Percentiles rank a stretch among this genome's conserved stretches.
Evolutionary conservation across 2,888 invertebrate species (phyloP).

Genomic region (Morpho achilles): DNA sequence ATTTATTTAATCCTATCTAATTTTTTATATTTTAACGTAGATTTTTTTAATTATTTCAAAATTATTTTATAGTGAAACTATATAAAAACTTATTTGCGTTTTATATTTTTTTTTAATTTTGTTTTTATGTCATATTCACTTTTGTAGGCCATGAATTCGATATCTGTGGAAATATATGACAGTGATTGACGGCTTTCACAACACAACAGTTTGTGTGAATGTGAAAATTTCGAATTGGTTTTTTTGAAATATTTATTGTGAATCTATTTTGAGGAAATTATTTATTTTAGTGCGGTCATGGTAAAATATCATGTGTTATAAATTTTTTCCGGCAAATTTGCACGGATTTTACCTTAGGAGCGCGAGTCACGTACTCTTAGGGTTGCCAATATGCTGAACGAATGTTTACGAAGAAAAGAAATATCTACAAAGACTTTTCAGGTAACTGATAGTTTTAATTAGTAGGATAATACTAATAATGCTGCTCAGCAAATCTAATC

Average conservation of each 20-base stretch:
- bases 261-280: slow-evolving; percentile 74
- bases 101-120: too few species aligned
- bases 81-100: too few species aligned
- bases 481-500: too few species aligned
- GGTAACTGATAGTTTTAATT: slow-evolving; percentile 39
- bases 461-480: neutral
- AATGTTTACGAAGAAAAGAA: slow-evolving; percentile 67
- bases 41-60: too few species aligned
- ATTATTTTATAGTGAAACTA: too few species aligned
- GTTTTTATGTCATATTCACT: too few species aligned
- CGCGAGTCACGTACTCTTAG: slow-evolving; percentile 42
- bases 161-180: slow-evolving; percentile 25
- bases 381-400: slow-evolving; percentile 73
- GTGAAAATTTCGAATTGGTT: slow-evolving; percentile 67
- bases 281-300: slow-evolving; percentile 69
- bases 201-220: slow-evolving; percentile 49
- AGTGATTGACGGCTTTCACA: slow-evolving; percentile 49
- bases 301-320: slow-evolving; percentile 71
- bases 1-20: neutral
- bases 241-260: slow-evolving; percentile 71
- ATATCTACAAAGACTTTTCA: slow-evolving; percentile 57
- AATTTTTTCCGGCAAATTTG: slow-evolving; percentile 49
- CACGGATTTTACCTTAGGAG: slow-evolving; percentile 52
- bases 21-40: too few species aligned
- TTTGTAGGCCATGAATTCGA: neutral